Conservation (phyloP, 2,888 invertebrate species). For the Darwinula stevensoni region DNA sequence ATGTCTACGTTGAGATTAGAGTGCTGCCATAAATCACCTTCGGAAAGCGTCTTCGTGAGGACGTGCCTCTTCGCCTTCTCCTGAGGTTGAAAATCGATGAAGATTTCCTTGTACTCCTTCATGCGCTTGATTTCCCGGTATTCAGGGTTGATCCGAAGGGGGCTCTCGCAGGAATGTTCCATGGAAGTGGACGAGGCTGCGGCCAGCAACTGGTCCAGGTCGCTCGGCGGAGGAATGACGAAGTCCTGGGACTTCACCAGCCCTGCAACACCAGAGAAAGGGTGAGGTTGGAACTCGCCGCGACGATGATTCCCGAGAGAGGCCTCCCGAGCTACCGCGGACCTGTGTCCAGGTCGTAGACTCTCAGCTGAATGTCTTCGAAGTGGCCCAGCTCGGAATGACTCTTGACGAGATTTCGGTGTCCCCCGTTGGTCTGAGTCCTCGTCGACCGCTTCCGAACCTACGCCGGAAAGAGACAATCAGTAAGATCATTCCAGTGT, state of each 20-base stretch:
- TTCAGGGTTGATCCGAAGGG: background rate
- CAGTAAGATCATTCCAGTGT: no score
- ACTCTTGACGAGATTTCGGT: conserved; percentile 9
- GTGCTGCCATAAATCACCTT: no score
- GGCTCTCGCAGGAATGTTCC: background rate
- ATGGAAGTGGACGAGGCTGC: background rate
- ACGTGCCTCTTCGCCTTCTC: no score
- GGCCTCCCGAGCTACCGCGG: no score
- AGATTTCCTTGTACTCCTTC: conserved; percentile 42
- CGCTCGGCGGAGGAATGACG: background rate
- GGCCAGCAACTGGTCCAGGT: background rate
- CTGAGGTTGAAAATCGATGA: conserved; percentile 65
- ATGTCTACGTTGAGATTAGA: no score
- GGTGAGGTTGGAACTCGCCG: no score
- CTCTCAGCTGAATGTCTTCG: conserved; percentile 8
- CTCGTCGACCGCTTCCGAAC: background rate
- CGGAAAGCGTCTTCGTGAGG: conserved; percentile 48
- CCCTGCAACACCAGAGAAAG: background rate
- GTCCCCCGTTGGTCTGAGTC: background rate
- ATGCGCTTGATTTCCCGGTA: conserved; percentile 11
- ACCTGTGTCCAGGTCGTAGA: conserved; percentile 9
- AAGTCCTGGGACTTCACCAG: background rate
- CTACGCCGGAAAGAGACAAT: no score
- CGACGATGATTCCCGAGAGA: no score
- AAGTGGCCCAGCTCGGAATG: conserved; percentile 9